phyloP scores from a whole-genome alignment of 2,888 invertebrate species.

The Eristalis tenax region DNA sequence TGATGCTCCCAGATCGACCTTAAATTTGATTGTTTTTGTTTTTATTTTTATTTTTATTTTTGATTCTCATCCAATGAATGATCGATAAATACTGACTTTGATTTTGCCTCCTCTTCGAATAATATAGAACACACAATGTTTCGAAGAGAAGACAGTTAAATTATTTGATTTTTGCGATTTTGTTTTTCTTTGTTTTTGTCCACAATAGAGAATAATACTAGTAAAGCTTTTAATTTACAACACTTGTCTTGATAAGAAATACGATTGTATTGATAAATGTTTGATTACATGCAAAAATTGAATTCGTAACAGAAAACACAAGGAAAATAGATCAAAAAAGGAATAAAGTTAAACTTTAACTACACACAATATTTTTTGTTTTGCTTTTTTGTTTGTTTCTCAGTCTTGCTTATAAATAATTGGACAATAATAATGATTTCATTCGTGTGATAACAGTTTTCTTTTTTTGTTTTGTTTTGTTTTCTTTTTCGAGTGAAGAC shows the following conservation, averaged over 20 bases:
- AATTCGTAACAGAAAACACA: background rate
- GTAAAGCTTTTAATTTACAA: conserved; percentile 71
- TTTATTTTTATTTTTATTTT: background rate
- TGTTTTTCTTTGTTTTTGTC: conserved; percentile 6
- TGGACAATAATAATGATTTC: conserved; percentile 49
- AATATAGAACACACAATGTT: conserved; percentile 7
- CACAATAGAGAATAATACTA: conserved; percentile 45
- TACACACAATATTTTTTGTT: background rate
- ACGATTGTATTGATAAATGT: conserved; percentile 46
- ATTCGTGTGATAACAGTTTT: conserved; percentile 21
- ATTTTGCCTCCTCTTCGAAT: conserved; percentile 16
- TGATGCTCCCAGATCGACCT: background rate
- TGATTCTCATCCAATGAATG: conserved; percentile 11
- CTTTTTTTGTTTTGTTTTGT: background rate
- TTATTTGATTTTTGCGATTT: background rate
- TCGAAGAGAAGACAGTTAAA: conserved; percentile 17
- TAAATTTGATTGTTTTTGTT: no score
- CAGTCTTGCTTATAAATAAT: conserved; percentile 69
- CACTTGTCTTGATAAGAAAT: conserved; percentile 54
- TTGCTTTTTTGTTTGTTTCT: conserved; percentile 44
- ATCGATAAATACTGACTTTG: conserved; percentile 45
- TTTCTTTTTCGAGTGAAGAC: background rate
- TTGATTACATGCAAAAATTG: conserved; percentile 25
- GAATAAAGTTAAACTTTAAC: conserved; percentile 6
- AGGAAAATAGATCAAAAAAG: background rate